Conservation (phyloP, 2,888 invertebrate species). For the Hyppa rectilinea region DNA sequence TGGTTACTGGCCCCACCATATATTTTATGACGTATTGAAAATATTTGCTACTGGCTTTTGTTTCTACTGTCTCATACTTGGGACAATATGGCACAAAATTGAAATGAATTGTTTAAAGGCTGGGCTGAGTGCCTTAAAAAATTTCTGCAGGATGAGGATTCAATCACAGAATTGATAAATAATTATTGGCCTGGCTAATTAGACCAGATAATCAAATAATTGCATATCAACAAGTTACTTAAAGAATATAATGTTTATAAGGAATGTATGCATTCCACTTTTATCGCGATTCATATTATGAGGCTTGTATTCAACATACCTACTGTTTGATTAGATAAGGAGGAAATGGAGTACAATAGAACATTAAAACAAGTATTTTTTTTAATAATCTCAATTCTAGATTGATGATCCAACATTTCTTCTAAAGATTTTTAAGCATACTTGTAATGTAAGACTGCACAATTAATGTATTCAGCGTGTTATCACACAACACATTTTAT, state of each 20-base stretch:
- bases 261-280: conserved; percentile 31
- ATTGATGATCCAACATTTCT: neutral
- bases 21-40: conserved; percentile 90
- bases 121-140: conserved; percentile 93
- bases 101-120: conserved; percentile 95
- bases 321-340: conserved; percentile 19
- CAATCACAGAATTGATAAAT: conserved; percentile 46
- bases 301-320: conserved; percentile 12
- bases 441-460: conserved; percentile 13
- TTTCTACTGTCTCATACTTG: conserved; percentile 94
- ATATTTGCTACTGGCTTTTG: conserved; percentile 92
- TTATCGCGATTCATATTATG: conserved; percentile 7
- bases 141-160: conserved; percentile 79
- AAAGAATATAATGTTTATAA: conserved; percentile 3
- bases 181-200: neutral
- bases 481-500: neutral
- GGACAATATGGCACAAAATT: conserved; percentile 95
- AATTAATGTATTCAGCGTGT: neutral
- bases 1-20: conserved; percentile 86
- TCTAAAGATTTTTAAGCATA: conserved; percentile 1
- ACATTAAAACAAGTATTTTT: conserved; percentile 30
- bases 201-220: neutral
- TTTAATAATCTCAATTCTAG: conserved; percentile 10
- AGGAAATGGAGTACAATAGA: conserved; percentile 15
- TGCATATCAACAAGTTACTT: conserved; percentile 34